phyloP scores from a whole-genome alignment of 2,888 invertebrate genomes.

The Drosophila cyrtoloma region DNA sequence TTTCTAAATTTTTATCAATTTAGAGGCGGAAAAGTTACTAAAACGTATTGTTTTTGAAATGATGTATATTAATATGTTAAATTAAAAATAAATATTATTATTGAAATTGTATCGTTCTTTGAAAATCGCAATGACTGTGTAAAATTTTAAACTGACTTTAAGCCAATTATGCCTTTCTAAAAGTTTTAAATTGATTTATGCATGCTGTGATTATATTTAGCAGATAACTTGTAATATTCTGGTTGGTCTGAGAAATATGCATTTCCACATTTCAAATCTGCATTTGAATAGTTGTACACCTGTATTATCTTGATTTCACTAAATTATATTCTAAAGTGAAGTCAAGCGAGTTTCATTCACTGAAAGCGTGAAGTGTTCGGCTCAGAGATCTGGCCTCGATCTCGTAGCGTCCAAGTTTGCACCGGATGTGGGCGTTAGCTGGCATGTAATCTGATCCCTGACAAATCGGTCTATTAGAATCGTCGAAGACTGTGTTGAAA shows the following conservation, averaged over 20 bases:
- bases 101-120: neutral
- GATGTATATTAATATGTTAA: neutral
- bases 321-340: constrained; percentile 35
- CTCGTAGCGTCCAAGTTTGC: constrained; percentile 43
- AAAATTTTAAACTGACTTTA: neutral
- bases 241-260: neutral
- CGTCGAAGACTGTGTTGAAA: constrained; percentile 82
- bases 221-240: neutral
- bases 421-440: constrained; percentile 84
- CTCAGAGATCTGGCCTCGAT: constrained; percentile 10
- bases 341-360: constrained; percentile 46
- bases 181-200: neutral
- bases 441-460: constrained; percentile 84
- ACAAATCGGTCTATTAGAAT: constrained; percentile 85
- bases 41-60: neutral
- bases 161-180: neutral
- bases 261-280: neutral
- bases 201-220: neutral
- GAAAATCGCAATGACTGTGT: neutral
- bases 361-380: constrained; percentile 17
- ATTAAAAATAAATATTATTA: neutral
- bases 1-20: neutral
- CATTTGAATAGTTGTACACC: constrained; percentile 5
- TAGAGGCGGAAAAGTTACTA: neutral
- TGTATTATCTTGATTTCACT: constrained; percentile 15